Conservation (phyloP, 2,113 vertebrate species). For the Syngnathoides biaculeatus region DNA sequence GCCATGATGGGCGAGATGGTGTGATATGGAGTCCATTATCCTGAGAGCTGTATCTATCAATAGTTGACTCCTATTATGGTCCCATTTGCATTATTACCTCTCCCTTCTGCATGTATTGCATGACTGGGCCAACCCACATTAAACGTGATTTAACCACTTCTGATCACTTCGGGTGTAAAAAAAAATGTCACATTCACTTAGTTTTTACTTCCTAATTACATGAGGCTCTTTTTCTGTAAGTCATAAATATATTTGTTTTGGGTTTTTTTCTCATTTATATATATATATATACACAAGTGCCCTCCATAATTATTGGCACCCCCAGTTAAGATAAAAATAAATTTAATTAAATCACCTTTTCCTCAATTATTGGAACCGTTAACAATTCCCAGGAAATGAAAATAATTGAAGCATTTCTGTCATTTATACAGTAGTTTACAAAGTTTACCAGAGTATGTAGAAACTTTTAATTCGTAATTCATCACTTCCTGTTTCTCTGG, state of each 20-base stretch:
- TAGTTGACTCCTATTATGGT: not conserved
- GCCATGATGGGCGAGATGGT: not conserved
- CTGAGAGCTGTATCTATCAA: constrained; percentile 19
- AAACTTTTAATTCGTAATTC: too few species aligned
- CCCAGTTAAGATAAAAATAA: too few species aligned
- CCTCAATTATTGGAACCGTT: too few species aligned
- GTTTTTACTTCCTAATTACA: not conserved
- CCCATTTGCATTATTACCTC: constrained; percentile 20
- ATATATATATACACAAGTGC: too few species aligned
- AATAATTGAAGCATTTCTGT: too few species aligned
- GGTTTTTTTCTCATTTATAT: not conserved
- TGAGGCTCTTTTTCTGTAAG: not conserved
- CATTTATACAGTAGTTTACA: too few species aligned
- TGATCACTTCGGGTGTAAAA: not conserved
- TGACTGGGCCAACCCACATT: constrained; percentile 12
- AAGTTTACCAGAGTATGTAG: too few species aligned
- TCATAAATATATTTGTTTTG: not conserved
- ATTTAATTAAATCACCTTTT: too few species aligned
- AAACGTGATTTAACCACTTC: not conserved
- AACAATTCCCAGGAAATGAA: too few species aligned
- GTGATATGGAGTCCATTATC: constrained; percentile 2
- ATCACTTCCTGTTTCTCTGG: too few species aligned
- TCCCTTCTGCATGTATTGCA: constrained; percentile 16
- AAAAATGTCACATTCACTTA: not conserved
- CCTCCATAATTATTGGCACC: too few species aligned